Conservation (phyloP, 2,888 invertebrate genomes). For the Andrena bicolor region DNA sequence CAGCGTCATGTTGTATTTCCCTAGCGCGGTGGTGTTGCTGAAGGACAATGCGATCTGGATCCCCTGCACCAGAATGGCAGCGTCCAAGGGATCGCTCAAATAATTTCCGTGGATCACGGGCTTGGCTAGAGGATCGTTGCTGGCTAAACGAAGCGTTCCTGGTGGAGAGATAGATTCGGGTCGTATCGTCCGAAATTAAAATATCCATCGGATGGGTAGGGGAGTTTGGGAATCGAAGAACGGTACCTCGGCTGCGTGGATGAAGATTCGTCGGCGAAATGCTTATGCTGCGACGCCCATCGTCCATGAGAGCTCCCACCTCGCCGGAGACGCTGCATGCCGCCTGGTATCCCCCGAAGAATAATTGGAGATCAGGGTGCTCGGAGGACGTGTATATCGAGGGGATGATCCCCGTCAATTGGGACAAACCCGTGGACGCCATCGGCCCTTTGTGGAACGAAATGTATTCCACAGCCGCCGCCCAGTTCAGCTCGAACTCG, state of each 20-base stretch:
- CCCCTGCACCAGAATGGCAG: slow-evolving; percentile 88
- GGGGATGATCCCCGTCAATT: slow-evolving; percentile 89
- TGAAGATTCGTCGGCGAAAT: slow-evolving; percentile 89
- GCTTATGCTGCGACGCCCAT: slow-evolving; percentile 80
- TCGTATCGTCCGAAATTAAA: not conserved
- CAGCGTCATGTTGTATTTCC: slow-evolving; percentile 77
- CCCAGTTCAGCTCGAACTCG: slow-evolving; percentile 88
- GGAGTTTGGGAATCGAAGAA: not conserved
- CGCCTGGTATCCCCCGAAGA: slow-evolving; percentile 89
- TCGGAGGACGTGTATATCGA: slow-evolving; percentile 87
- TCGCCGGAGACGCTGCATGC: slow-evolving; percentile 87
- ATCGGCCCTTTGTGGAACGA: slow-evolving; percentile 88
- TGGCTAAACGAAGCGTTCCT: slow-evolving; percentile 86
- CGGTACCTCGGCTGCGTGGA: slow-evolving; percentile 88
- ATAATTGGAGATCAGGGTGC: slow-evolving; percentile 89
- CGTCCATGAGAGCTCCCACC: slow-evolving; percentile 81
- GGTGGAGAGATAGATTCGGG: slow-evolving; percentile 10
- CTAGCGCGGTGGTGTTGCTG: slow-evolving; percentile 86
- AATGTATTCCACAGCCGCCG: slow-evolving; percentile 88
- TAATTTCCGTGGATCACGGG: slow-evolving; percentile 94
- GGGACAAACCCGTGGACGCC: slow-evolving; percentile 88
- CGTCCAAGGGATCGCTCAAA: slow-evolving; percentile 89
- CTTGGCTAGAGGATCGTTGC: slow-evolving; percentile 89
- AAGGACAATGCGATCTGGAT: slow-evolving; percentile 87
- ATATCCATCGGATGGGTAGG: not conserved